A percentile compares a stretch with the other conserved stretches of the same genome.
These are phyloP conservation scores for Temnothorax curvispinosus DNA, from an alignment of 1,140 invertebrate genomes.

Conservation along the genomic window DNA sequence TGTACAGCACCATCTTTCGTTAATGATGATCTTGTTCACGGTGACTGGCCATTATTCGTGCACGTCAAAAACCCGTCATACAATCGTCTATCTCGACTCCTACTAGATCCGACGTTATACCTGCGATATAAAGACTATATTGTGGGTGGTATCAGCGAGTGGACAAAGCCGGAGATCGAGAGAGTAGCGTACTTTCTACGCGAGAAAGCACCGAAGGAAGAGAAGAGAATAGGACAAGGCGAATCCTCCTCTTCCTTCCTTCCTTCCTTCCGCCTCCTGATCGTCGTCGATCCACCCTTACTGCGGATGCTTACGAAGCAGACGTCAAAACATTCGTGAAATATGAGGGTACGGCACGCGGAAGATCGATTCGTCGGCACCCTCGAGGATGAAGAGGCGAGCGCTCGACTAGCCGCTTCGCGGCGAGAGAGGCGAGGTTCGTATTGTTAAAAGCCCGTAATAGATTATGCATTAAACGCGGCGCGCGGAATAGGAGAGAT, in stretches of 20 bases:
- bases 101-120: constrained; percentile 43
- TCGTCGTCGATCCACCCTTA: constrained; percentile 66
- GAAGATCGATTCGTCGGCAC: constrained; percentile 80
- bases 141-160: constrained; percentile 32
- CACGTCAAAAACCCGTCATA: constrained; percentile 49
- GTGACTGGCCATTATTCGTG: constrained; percentile 48
- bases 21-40: constrained; percentile 59
- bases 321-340: constrained; percentile 84
- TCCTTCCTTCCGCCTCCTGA: constrained; percentile 34
- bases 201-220: constrained; percentile 29
- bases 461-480: constrained; percentile 85
- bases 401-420: constrained; percentile 48
- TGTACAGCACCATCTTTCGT: constrained; percentile 31
- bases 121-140: constrained; percentile 35
- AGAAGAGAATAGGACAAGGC: constrained; percentile 35
- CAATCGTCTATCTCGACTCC: constrained; percentile 37
- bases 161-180: constrained; percentile 48
- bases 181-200: constrained; percentile 16
- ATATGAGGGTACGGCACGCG: constrained; percentile 80
- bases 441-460: constrained; percentile 84
- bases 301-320: constrained; percentile 78
- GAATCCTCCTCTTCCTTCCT: constrained; percentile 5
- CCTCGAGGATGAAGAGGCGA: constrained; percentile 68
- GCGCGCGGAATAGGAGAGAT: constrained; percentile 79
- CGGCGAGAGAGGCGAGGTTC: constrained; percentile 67